Evolutionary conservation across 2,797 vertebrate species (phyloP), one percentile per base, ranked within the genome.

Genomic region (Rhinatrema bivittatum): DNA sequence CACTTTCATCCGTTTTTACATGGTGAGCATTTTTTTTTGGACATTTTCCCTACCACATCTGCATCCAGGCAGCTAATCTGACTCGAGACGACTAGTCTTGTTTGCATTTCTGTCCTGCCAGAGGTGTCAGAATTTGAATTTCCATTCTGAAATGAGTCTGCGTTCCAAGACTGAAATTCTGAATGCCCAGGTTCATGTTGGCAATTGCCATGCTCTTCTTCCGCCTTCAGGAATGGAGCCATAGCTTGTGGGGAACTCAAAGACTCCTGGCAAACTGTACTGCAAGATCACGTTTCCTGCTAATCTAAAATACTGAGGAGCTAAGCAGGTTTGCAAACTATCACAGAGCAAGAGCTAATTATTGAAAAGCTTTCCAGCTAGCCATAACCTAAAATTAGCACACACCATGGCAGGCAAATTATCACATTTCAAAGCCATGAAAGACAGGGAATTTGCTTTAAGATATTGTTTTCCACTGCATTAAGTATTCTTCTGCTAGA

Each of bases 81-180:
- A 26, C 36, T 27, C 33, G 29, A 22, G 36, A n/a, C n/a, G 44
- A 22, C 39, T 25, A 10, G 27, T 4, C 11, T 29, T 34, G 29
- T 34, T 29, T 22, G 44, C 31, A 21, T 37, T 58, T 9, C 39
- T 37, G 39, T 9, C 2, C 50, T 45, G 32, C 37, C 25, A 60
- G 45, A 7, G 46, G 44, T 50, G 7, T 54, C 46, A 47, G 22
- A 42, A 47, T 10, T 56, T n/a, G 24, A 42, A 18, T 57, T 16
- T 52, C 60, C 36, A 7, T 14, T 47, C 2, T 9, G 5, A 41
- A 46, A 42, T 34, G 29, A n/a, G n/a, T 42, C 12, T 27, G 32
- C 28, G 20, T 34, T 24, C 42, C 19, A 9, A 17, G 16, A 42
- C n/a, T 42, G 22, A 28, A 28, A 15, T 16, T 10, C 31, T 25